Conservation (phyloP, 2,113 vertebrate genomes). For the Dicaeum eximium region DNA sequence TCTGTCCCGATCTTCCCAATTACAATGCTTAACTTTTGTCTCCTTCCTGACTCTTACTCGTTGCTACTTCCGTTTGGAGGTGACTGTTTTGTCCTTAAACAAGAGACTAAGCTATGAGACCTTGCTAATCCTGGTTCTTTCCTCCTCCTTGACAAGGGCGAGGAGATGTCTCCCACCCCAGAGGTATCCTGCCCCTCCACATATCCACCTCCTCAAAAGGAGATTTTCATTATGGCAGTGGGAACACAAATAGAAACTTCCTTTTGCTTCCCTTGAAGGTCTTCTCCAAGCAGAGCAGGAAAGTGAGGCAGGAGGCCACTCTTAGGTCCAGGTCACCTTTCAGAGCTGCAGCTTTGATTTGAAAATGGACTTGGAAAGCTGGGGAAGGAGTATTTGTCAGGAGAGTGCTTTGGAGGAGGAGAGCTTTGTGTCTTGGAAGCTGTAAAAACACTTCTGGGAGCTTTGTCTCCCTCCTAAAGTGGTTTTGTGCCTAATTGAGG, state of each 20-base stretch:
- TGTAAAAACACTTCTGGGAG: neutral
- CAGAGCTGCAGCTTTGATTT: neutral
- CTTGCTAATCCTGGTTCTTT: neutral
- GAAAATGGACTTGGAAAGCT: neutral
- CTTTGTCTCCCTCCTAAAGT: neutral
- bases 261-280: neutral
- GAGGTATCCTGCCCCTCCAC: neutral
- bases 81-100: neutral
- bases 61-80: neutral
- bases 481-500: neutral
- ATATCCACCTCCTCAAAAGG: neutral
- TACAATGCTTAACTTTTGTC: neutral
- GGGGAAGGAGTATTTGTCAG: neutral
- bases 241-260: neutral
- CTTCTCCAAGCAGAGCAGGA: neutral
- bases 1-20: neutral
- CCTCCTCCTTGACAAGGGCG: accelerated
- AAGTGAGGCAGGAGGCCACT: neutral
- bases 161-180: neutral
- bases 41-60: neutral
- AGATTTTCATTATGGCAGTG: neutral
- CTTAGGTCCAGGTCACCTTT: neutral
- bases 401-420: neutral
- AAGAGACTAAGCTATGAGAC: neutral
- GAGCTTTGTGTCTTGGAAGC: neutral